These are phyloP conservation scores for Drosophila bunnanda DNA, from an alignment of 2,888 invertebrate species.

Conservation along the genomic window DNA sequence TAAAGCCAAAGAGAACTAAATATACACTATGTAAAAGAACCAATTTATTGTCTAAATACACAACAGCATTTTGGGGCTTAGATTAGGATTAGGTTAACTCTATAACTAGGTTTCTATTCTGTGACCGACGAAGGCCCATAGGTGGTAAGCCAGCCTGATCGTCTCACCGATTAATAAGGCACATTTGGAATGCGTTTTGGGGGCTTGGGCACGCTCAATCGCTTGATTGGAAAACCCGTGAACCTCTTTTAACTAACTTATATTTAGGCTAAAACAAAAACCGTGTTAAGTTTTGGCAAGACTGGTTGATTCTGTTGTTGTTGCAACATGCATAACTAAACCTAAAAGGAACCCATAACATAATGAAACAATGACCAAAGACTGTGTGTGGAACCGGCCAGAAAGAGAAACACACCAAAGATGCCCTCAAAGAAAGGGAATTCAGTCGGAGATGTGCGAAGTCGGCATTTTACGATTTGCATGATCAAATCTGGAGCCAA, in stretches of 20 bases:
- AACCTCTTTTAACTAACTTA: conserved; percentile 29
- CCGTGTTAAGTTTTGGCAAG: conserved; percentile 79
- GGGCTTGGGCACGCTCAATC: conserved; percentile 3
- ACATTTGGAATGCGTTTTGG: conserved; percentile 82
- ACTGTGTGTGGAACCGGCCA: conserved; percentile 12
- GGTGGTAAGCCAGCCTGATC: neutral
- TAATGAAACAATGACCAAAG: conserved; percentile 28
- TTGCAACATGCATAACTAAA: conserved; percentile 51
- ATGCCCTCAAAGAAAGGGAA: neutral
- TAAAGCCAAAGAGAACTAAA: conserved; percentile 49
- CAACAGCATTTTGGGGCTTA: conserved; percentile 63
- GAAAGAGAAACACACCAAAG: conserved; percentile 10
- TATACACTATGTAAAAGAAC: conserved; percentile 51
- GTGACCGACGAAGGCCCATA: neutral
- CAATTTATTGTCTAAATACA: conserved; percentile 76
- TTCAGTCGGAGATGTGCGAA: neutral
- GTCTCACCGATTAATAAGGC: conserved; percentile 66
- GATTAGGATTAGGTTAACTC: conserved; percentile 9
- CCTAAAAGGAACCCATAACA: conserved; percentile 71
- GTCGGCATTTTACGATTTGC: neutral
- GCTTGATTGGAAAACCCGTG: neutral
- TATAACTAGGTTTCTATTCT: conserved; percentile 13
- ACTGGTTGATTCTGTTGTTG: conserved; percentile 82
- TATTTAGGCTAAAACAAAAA: conserved; percentile 28
- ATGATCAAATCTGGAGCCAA: neutral